These are phyloP conservation scores for Arctocebus calabarensis DNA, from an alignment of 2,797 vertebrate species.

Conservation along the genomic window DNA sequence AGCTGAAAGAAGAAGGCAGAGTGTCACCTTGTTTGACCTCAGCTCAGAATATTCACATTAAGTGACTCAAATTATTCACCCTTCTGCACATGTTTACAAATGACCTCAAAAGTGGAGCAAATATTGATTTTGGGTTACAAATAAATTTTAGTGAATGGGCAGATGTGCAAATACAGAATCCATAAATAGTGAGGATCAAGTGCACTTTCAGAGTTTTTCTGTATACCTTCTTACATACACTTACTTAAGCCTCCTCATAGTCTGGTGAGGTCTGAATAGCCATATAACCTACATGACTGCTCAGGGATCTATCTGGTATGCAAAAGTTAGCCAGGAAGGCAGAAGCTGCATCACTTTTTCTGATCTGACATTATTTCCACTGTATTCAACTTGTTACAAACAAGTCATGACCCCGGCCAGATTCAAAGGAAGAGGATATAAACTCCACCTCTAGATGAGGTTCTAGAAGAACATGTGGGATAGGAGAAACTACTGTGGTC, in stretches of 20 bases:
- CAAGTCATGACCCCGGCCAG: neutral
- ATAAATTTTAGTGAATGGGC: neutral
- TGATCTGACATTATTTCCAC: neutral
- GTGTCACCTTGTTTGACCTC: neutral
- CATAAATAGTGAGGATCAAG: neutral
- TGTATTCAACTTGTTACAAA: neutral
- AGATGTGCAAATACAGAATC: neutral
- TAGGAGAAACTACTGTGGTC: neutral
- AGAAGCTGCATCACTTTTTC: neutral
- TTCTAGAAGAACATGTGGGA: neutral
- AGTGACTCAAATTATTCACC: neutral
- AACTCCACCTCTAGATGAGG: neutral
- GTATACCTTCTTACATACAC: neutral
- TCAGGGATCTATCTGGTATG: neutral
- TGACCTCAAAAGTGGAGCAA: neutral
- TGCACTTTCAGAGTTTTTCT: neutral
- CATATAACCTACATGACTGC: neutral
- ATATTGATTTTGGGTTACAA: slow-evolving; percentile 1
- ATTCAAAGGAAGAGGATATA: neutral
- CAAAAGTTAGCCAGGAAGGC: neutral
- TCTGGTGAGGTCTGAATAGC: neutral
- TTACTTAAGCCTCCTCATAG: slow-evolving; percentile 11
- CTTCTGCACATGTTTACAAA: neutral
- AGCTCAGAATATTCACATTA: neutral
- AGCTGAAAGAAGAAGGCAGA: slow-evolving; percentile 27